A percentile compares a stretch with the other conserved stretches of the same genome.
Conservation (phyloP, 1,140 invertebrate species). For the Philopotamus ludificatus region DNA sequence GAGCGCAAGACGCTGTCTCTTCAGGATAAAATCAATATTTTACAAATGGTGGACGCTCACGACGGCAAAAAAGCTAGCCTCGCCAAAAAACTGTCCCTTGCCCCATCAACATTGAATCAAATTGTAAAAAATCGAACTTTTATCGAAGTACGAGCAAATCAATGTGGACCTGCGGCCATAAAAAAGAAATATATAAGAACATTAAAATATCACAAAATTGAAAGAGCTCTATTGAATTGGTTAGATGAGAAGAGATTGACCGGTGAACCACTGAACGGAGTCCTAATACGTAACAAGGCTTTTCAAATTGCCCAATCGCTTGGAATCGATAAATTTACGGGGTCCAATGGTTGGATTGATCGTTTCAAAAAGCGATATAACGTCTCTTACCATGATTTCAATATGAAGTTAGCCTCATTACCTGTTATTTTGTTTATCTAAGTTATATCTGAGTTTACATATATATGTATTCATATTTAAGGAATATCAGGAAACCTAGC, state of each 20-base stretch:
- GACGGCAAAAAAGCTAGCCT: neutral
- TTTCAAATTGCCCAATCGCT: constrained; percentile 4
- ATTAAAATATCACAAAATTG: constrained; percentile 17
- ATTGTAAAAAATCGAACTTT: constrained; percentile 14
- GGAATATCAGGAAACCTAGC: no score
- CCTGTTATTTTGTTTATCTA: no score
- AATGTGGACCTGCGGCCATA: constrained; percentile 6
- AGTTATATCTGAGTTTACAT: neutral
- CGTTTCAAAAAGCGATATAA: constrained; percentile 18
- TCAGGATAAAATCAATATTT: neutral
- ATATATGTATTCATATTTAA: neutral
- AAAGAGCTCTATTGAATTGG: constrained; percentile 9
- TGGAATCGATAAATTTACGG: constrained; percentile 11
- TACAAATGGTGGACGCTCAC: neutral
- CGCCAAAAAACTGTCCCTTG: neutral
- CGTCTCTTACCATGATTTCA: constrained; percentile 11
- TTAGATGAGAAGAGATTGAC: neutral
- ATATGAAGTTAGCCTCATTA: no score
- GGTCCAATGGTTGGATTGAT: constrained; percentile 23
- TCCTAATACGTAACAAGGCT: neutral
- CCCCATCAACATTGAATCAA: constrained; percentile 1
- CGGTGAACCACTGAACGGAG: constrained; percentile 4
- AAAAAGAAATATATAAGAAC: constrained; percentile 8
- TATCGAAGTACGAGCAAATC: neutral
- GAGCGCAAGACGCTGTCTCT: neutral